Conservation (phyloP, 1,140 invertebrate genomes). For the Eufriesea mexicana region DNA sequence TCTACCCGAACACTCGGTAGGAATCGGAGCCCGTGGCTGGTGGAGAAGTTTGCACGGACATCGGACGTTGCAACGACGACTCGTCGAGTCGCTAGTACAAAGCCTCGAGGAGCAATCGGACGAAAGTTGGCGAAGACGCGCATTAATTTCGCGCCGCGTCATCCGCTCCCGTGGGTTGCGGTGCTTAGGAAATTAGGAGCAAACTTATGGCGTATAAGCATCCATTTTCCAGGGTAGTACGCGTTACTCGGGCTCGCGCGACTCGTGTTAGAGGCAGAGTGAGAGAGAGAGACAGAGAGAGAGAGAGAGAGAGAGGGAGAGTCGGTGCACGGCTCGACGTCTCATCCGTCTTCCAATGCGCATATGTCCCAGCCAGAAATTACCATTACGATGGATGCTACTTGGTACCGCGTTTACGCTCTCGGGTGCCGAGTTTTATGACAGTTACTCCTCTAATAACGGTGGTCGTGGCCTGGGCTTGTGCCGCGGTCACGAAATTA, state of each 20-base stretch:
- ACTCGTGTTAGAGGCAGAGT: too few relatives aligned
- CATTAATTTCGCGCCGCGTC: conserved; percentile 26
- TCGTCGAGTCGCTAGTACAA: background rate
- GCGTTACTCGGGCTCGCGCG: conserved; percentile 15
- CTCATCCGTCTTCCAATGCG: conserved; percentile 61
- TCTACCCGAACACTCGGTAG: too few relatives aligned
- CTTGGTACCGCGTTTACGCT: conserved; percentile 15
- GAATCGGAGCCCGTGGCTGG: background rate
- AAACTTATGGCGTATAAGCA: conserved; percentile 54
- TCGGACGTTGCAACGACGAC: too few relatives aligned
- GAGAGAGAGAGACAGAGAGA: conserved; percentile 10
- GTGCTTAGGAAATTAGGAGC: conserved; percentile 62
- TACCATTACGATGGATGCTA: conserved; percentile 61
- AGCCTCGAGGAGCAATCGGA: background rate
- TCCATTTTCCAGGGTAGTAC: conserved; percentile 31
- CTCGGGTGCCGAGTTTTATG: conserved; percentile 69
- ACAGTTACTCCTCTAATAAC: conserved; percentile 76
- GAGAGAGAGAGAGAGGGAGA: background rate
- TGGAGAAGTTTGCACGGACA: background rate
- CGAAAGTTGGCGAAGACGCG: conserved; percentile 21
- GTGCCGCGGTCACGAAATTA: conserved; percentile 66
- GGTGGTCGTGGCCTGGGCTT: conserved; percentile 65
- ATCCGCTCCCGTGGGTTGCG: background rate
- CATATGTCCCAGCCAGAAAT: conserved; percentile 59
- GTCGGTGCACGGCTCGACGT: conserved; percentile 25